Conservation (phyloP, 1,140 invertebrate species). For the Schlechtendalia chinensis region DNA sequence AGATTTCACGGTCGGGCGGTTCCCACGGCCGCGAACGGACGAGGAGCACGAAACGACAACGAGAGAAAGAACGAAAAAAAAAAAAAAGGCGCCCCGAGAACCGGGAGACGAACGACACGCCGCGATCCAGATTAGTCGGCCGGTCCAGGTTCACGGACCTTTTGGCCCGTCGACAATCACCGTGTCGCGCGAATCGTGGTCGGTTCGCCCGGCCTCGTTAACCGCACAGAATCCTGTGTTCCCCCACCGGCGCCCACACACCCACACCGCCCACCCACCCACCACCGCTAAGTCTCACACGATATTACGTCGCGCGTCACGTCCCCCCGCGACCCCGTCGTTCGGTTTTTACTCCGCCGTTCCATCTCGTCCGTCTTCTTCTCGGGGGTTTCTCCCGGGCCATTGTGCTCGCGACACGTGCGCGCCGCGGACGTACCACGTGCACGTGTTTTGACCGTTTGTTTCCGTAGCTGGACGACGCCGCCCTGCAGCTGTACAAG, state of each 20-base stretch:
- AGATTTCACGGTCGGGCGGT: constrained; percentile 33
- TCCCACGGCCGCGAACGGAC: background rate
- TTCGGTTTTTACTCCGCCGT: too few relatives aligned
- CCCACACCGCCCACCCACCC: too few relatives aligned
- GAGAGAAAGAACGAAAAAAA: too few relatives aligned
- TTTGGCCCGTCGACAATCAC: constrained; percentile 48
- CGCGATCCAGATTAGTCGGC: constrained; percentile 19
- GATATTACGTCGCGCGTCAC: too few relatives aligned
- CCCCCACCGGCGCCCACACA: background rate
- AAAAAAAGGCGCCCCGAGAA: constrained; percentile 11
- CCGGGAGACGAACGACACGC: background rate
- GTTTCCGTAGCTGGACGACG: constrained; percentile 85
- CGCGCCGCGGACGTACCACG: background rate
- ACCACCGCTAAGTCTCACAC: too few relatives aligned
- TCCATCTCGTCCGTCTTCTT: too few relatives aligned
- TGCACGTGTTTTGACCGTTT: too few relatives aligned
- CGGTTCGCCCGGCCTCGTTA: constrained; percentile 45
- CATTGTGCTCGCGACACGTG: too few relatives aligned
- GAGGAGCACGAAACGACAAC: too few relatives aligned
- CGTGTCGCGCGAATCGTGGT: constrained; percentile 45
- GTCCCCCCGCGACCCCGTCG: too few relatives aligned
- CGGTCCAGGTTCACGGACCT: constrained; percentile 46
- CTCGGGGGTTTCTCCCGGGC: too few relatives aligned
- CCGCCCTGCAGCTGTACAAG: constrained; percentile 91
- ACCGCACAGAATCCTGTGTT: constrained; percentile 26